phyloP scores from a whole-genome alignment of 2,888 invertebrate genomes.

The Serripes groenlandicus region DNA sequence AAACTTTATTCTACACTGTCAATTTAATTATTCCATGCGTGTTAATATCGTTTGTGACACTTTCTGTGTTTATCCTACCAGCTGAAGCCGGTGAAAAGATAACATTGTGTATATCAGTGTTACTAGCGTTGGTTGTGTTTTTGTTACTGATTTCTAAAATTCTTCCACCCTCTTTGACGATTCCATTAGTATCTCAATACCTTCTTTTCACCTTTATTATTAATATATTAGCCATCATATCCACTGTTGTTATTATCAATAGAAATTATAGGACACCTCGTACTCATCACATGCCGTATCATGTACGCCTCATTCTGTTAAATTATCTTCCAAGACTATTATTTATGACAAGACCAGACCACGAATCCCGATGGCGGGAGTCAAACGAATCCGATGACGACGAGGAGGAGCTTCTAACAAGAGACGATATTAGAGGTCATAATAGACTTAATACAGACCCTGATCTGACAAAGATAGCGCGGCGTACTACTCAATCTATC shows the following conservation, averaged over 20 bases:
- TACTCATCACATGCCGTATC: constrained; percentile 99
- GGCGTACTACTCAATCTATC: constrained; percentile 8
- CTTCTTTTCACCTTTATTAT: constrained; percentile 99
- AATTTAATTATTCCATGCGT: constrained; percentile 99
- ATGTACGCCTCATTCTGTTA: constrained; percentile 97
- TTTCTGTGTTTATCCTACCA: constrained; percentile 98
- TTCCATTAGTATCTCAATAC: constrained; percentile 99
- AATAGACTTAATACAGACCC: constrained; percentile 6
- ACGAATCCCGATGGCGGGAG: constrained; percentile 80
- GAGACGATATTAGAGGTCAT: constrained; percentile 91
- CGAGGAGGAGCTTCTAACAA: not conserved
- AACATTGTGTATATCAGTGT: constrained; percentile 95
- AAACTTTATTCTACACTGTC: constrained; percentile 99
- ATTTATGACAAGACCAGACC: constrained; percentile 96
- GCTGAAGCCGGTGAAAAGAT: constrained; percentile 99
- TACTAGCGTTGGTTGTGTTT: constrained; percentile 99
- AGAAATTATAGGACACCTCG: constrained; percentile 98
- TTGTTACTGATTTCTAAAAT: constrained; percentile 99
- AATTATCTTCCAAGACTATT: constrained; percentile 96
- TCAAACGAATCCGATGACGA: constrained; percentile 18
- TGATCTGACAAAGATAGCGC: constrained; percentile 11
- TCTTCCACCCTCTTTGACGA: constrained; percentile 98
- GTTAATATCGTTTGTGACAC: constrained; percentile 98
- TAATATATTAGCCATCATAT: constrained; percentile 99
- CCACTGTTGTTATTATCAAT: constrained; percentile 99